Evolutionary conservation across 2,113 vertebrate species (phyloP), one percentile per base, ranked within the genome.

Genomic region (Nyctereutes procyonoides): DNA sequence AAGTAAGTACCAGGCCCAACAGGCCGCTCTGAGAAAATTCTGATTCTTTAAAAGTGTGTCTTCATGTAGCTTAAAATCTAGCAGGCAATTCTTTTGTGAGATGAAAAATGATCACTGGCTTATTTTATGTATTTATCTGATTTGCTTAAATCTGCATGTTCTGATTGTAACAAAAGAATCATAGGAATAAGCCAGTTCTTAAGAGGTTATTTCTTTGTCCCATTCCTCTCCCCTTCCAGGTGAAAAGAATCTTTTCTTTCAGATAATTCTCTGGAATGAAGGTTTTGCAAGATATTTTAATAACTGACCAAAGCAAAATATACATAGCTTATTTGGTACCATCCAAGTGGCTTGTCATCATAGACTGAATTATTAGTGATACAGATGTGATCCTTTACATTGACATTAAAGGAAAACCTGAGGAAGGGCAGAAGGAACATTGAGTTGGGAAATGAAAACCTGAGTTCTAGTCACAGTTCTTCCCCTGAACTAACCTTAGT

Each of bases 41-140:
- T 22, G 55, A 67, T 22, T 71, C 38, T 62, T 91, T 22, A 82
- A 55, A 95, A 67, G 38, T 15, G n/a, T 74, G 19, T 58, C 35
- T 93, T 90, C 24, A 86, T 32, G 10, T 38, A 55, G 35, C 30
- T 73, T 95, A 80, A 95, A 92, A 58, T 89, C 24, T 63, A 89
- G 16, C 22, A 63, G n/a, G n/a, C 10, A 65, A 56, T 76, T 83
- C 15, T 74, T 90, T 90, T 60, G 8, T 81, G 58, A 74, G 56
- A 30, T 79, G 43, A 84, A 79, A 93, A 38, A 74, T 32, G 9
- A 67, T 51, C 48, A 89, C 5, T 35, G 35, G 4, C 63, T 73
- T 30, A 74, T 95, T 88, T 84, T 84, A 38, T 2, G 13, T 35
- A 56, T 79, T 35, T 22, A 58, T 67, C 58, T 86, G 80, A 86